These are phyloP conservation scores for Chanos chanos DNA, from an alignment of 2,797 vertebrate genomes.

Conservation along the genomic window DNA sequence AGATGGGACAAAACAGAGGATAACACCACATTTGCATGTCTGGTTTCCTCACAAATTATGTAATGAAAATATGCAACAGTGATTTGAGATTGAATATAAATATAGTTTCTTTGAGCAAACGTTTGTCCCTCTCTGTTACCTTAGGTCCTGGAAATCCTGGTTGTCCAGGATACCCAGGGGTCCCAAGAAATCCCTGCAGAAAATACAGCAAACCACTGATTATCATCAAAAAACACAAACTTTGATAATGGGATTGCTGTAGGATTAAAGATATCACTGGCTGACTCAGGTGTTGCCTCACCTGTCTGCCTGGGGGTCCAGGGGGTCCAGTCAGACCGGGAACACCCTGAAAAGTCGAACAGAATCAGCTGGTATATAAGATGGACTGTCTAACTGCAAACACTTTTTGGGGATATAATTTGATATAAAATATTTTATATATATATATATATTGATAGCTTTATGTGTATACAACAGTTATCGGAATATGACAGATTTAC, in stretches of 20 bases:
- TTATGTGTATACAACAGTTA: too few relatives aligned
- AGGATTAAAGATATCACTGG: background rate
- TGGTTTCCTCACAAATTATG: too few relatives aligned
- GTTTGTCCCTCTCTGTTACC: conserved; percentile 63
- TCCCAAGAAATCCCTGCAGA: conserved; percentile 76
- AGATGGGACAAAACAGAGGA: conserved; percentile 43
- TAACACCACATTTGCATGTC: too few relatives aligned
- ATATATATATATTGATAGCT: too few relatives aligned
- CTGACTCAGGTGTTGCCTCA: conserved; percentile 27
- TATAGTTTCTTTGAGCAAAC: too few relatives aligned
- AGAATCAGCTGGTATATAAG: conserved; percentile 1
- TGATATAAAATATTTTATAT: background rate
- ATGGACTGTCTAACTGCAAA: too few relatives aligned
- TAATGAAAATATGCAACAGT: too few relatives aligned
- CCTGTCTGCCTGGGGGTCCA: conserved; percentile 72
- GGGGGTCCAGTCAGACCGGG: conserved; percentile 77
- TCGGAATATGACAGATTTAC: too few relatives aligned
- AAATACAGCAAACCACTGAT: conserved; percentile 17
- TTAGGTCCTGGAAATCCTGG: conserved; percentile 77
- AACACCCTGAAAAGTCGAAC: conserved; percentile 70
- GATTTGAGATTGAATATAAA: too few relatives aligned
- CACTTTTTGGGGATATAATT: too few relatives aligned
- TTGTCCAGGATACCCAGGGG: conserved; percentile 68
- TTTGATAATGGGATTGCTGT: background rate
- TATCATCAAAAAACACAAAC: background rate